phyloP scores from a whole-genome alignment of 2,888 invertebrate genomes.

The Parnassius smintheus region DNA sequence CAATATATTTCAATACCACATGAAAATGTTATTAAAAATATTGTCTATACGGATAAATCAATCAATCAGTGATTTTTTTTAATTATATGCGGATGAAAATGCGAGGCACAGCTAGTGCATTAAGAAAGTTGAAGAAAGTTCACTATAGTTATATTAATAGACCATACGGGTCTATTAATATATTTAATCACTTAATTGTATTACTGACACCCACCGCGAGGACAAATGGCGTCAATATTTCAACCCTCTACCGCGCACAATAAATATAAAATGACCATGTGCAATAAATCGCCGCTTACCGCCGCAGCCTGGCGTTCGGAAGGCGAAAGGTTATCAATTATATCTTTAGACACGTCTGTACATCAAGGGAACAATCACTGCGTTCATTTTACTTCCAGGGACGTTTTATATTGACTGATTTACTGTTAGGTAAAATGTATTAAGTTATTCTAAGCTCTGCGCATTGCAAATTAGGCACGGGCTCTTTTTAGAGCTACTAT shows the following conservation, averaged over 20 bases:
- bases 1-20: too few relatives aligned
- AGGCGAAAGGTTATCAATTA: slow-evolving; percentile 49
- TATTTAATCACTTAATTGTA: slow-evolving; percentile 21
- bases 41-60: too few relatives aligned
- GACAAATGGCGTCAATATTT: slow-evolving; percentile 39
- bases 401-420: neutral
- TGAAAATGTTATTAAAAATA: too few relatives aligned
- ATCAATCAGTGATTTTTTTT: too few relatives aligned
- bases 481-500: too few relatives aligned
- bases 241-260: slow-evolving; percentile 23
- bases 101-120: too few relatives aligned
- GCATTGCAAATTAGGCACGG: too few relatives aligned
- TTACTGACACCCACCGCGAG: slow-evolving; percentile 4
- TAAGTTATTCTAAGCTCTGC: neutral
- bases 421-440: neutral
- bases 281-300: slow-evolving; percentile 24
- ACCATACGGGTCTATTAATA: neutral
- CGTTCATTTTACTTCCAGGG: slow-evolving; percentile 8
- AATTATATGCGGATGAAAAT: too few relatives aligned
- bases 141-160: neutral
- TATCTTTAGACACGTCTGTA: slow-evolving; percentile 38
- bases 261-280: slow-evolving; percentile 21
- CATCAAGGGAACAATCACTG: slow-evolving; percentile 31
- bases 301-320: slow-evolving; percentile 15
- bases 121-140: neutral